Conservation (phyloP, 2,113 vertebrate species). For the Candoia aspera region DNA sequence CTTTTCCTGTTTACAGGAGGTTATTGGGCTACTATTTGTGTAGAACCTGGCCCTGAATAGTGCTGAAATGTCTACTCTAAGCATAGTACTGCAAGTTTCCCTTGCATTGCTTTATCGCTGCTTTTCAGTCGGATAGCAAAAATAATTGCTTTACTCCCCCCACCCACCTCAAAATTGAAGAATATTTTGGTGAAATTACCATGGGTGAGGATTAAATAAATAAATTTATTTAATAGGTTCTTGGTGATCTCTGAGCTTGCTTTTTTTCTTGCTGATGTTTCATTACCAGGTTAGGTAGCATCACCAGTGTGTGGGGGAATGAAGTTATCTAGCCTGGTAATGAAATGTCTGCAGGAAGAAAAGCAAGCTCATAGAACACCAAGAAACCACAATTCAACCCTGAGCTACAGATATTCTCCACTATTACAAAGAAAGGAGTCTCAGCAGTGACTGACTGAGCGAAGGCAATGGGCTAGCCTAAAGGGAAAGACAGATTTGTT, state of each 20-base stretch:
- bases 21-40: background rate
- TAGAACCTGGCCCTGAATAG: background rate
- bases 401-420: background rate
- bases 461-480: background rate
- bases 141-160: background rate
- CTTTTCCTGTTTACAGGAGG: background rate
- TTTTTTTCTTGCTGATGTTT: background rate
- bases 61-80: background rate
- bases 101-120: background rate
- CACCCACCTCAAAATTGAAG: background rate
- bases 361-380: background rate
- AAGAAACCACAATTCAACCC: background rate
- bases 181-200: background rate
- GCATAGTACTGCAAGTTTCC: background rate
- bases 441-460: background rate
- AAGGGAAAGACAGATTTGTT: constrained; percentile 27
- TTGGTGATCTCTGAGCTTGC: background rate
- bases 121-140: background rate
- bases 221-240: background rate
- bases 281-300: background rate
- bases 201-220: constrained; percentile 10
- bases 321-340: background rate
- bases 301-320: background rate
- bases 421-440: background rate
- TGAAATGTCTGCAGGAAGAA: background rate